Base-by-base conservation (phyloP, 1,140 invertebrate species). In the Calliphora vicina region DNA sequence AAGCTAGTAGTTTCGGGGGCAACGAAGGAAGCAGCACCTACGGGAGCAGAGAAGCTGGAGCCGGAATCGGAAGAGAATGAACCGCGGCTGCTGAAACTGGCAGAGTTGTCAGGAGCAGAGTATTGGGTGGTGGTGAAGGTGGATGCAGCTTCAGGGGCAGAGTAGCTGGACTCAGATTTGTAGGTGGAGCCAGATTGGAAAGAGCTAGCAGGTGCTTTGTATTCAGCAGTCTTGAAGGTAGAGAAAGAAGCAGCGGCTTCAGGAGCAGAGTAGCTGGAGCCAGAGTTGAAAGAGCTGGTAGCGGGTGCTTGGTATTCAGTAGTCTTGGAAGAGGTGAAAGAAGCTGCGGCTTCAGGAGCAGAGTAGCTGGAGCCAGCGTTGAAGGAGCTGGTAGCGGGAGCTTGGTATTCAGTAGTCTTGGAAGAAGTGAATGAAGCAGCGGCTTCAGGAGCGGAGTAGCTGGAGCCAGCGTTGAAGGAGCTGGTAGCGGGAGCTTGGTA, bases 101-200 rank as follows among this genome's bases (percentile, higher is more conserved):
- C 45, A 50, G 45, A 50, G 45, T 13, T 50, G 12, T 13, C 17
- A 6, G 80, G 80, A 12, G 50, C 42, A 3, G 67, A 82, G 71
- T 45, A 15, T 8, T 35, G 35, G 6, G 6, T 0, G 5, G 35
- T 8, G 10, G 35, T 35, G 35, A 35, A 35, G 10, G 35, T 2
- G 1, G 81, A 82, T 74, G 81, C 81, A 26, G 29, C 20, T 20
- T 71, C 27, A 26, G 80, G 57, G 9, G 43, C 80, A 25, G 76
- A 50, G 76, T 50, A 80, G 20, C 72, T 74, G 6, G 45, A 10
- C 3, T 50, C 13, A n/a, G 45, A 6, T 15, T 9, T 72, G 6
- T 29, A 26, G 81, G 20, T 35, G 35, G 35, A 35, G 35, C 35
- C 10, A 35, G 13, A 67, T 82, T 74, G 2, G 73, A 35, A 12